Evolutionary conservation across 2,113 vertebrate species (phyloP), one percentile per base, ranked within the genome.

Genomic region (Corydoras sp.): DNA sequence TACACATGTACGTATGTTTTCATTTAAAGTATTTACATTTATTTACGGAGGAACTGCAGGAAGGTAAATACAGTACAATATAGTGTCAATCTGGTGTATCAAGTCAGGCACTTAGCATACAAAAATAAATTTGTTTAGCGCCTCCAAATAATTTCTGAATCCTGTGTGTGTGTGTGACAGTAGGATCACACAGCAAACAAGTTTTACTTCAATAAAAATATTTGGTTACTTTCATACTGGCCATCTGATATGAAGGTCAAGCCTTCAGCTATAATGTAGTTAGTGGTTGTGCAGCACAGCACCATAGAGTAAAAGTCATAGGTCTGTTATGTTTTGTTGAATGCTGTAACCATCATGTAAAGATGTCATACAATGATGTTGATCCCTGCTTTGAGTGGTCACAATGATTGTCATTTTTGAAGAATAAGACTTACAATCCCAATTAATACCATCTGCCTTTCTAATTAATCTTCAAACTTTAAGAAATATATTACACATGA

Each of bases 31-130:
- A 82, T 85, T 76, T 84, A 86, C 83, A 86, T 87, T 86, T 87
- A 87, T 86, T 87, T 69, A 61, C 80, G 74, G 76, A 77, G 75
- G 74, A 79, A 78, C 69, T 81, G 81, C 72, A 76, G 74, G 68
- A 79, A 85, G 54, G 76, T 75, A 30, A 79, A 79, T 83, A 86
- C 82, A 84, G 82, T 82, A 86, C 81, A 84, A 82, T 81, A 82
- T 81, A 80, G 71, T 80, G 81, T 85, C 79, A 75, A 84, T 76
- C 81, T 83, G 83, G 76, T 72, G 77, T 73, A 80, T 76, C 76
- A 86, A 76, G 79, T 83, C 77, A 87, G 86, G 86, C 86, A 87
- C 86, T 87, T 87, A 30, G 80, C 72, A 82, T 82, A 83, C 79
- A 82, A 81, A 83, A 81, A 79, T 74, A 82, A 55, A 81, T 43